Conservation (phyloP, 2,797 vertebrate genomes). For the Crocidura indochinensis region DNA sequence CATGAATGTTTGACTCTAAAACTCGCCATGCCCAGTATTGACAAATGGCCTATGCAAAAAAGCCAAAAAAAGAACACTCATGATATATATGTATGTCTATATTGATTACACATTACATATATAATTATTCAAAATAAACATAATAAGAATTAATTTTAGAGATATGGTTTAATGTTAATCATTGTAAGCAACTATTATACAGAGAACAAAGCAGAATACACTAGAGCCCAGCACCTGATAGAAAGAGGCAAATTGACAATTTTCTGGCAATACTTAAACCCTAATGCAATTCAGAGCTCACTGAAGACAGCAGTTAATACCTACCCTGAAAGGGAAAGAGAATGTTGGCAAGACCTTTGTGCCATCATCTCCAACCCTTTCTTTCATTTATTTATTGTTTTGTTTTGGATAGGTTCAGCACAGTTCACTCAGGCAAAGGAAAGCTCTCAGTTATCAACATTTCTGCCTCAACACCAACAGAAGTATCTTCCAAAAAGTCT, state of each 20-base stretch:
- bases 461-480: not conserved
- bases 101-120: not conserved
- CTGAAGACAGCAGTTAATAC: not conserved
- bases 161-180: slow-evolving; percentile 4
- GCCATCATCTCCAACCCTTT: not conserved
- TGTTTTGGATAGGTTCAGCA: not conserved
- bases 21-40: not conserved
- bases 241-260: slow-evolving; percentile 7
- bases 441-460: not conserved
- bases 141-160: not conserved
- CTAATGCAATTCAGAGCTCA: not conserved
- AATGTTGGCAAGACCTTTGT: not conserved
- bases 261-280: not conserved
- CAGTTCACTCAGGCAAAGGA: not conserved
- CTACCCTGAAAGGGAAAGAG: not conserved
- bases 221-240: not conserved
- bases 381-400: not conserved
- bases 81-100: not conserved
- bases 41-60: not conserved
- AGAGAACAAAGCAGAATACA: not conserved
- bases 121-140: slow-evolving; percentile 32
- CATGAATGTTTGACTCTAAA: not conserved
- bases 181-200: not conserved
- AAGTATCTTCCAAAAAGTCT: not conserved
- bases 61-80: not conserved